Evolutionary conservation across 1,140 invertebrate species (phyloP).

Genomic region (Drosophila sp.): DNA sequence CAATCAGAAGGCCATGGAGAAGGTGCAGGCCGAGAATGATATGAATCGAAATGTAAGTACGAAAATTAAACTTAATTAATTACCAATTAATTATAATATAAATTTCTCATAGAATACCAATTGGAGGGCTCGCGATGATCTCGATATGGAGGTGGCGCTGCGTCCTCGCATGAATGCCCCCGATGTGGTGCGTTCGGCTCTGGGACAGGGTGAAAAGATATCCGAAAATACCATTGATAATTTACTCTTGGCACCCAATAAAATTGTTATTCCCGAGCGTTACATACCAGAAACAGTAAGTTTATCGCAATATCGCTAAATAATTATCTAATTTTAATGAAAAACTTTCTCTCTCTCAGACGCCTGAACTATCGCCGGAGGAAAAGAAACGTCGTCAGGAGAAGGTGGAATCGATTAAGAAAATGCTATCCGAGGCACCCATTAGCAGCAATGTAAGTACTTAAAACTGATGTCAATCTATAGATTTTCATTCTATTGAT

Average conservation of each 20-base stretch:
- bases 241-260: conserved; percentile 92
- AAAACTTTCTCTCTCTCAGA: conserved; percentile 79
- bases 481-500: neutral
- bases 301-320: neutral
- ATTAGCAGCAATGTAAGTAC: conserved; percentile 83
- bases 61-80: neutral
- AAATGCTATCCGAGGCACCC: conserved; percentile 91
- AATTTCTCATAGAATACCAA: conserved; percentile 82
- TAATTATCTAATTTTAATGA: neutral
- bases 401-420: conserved; percentile 95
- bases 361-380: conserved; percentile 90
- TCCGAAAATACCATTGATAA: conserved; percentile 92
- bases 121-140: conserved; percentile 90
- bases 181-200: conserved; percentile 92
- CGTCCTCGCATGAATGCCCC: conserved; percentile 89
- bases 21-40: conserved; percentile 84
- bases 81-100: neutral
- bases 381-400: conserved; percentile 91
- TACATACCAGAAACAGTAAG: conserved; percentile 94
- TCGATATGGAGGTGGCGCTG: conserved; percentile 92
- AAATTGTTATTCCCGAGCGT: conserved; percentile 95
- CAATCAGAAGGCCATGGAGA: conserved; percentile 85
- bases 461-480: neutral
- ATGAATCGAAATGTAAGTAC: conserved; percentile 85
- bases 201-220: conserved; percentile 85